These are phyloP conservation scores for Cheilosia vernalis DNA, from an alignment of 2,888 invertebrate species.

Conservation along the genomic window DNA sequence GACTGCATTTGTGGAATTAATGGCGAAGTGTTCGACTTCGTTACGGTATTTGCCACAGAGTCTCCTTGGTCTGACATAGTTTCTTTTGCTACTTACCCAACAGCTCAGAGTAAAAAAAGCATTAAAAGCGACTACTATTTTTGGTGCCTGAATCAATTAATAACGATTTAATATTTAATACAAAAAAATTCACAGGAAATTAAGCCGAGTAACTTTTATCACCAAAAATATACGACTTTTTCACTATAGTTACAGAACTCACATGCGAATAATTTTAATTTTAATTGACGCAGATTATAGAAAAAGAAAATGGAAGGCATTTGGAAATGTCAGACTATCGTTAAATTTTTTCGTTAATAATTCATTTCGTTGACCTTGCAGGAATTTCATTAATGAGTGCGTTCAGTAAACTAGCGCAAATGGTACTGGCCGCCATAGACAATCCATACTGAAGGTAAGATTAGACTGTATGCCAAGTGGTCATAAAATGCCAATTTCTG, in stretches of 20 bases:
- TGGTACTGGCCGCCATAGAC: too few relatives aligned
- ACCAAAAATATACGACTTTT: neutral
- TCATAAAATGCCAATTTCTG: too few relatives aligned
- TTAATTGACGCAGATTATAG: conserved; percentile 1
- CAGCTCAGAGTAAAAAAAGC: conserved; percentile 10
- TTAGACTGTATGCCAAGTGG: too few relatives aligned
- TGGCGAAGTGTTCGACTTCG: conserved; percentile 42
- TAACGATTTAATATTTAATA: neutral
- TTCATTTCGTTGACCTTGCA: conserved; percentile 4
- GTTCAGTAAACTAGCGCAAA: neutral
- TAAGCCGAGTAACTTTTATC: conserved; percentile 2
- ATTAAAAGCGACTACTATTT: conserved; percentile 3
- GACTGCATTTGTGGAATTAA: conserved; percentile 81
- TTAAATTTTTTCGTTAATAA: neutral
- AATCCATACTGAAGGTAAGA: too few relatives aligned
- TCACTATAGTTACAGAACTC: neutral
- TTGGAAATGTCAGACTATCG: neutral
- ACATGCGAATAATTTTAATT: conserved; percentile 20
- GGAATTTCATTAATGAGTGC: neutral
- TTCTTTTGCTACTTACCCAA: conserved; percentile 68
- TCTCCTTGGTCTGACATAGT: conserved; percentile 68
- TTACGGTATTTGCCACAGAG: conserved; percentile 33
- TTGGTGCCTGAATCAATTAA: neutral
- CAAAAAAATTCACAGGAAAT: conserved; percentile 11
- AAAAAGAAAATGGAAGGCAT: neutral